Evolutionary conservation across 2,888 invertebrate genomes (phyloP).

Genomic region (Chrysolina haemoptera): DNA sequence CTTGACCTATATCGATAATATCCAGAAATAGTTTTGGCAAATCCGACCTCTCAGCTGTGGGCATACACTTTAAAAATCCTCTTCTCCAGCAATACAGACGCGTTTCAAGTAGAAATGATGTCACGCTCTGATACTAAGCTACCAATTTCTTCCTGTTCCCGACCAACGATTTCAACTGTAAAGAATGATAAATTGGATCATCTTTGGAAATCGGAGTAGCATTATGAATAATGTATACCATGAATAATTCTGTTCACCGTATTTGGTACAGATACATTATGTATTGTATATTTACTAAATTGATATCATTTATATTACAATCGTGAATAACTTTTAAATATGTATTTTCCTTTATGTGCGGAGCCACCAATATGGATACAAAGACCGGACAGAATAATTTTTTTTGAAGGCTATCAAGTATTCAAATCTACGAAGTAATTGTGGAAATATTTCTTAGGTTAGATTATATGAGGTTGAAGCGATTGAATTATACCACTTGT

Average conservation of each 20-base stretch:
- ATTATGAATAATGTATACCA: slow-evolving; percentile 22
- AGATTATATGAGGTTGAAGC: too few species aligned
- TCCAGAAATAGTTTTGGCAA: too few species aligned
- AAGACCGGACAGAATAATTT: background rate
- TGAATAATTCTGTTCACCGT: slow-evolving; percentile 25
- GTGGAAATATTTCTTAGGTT: too few species aligned
- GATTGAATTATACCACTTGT: too few species aligned
- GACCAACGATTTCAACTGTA: background rate
- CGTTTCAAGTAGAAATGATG: background rate
- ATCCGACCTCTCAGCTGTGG: too few species aligned
- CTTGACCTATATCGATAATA: too few species aligned
- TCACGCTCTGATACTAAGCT: background rate
- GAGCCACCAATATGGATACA: background rate
- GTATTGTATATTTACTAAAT: slow-evolving; percentile 37
- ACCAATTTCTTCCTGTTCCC: slow-evolving; percentile 9
- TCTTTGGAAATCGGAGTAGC: slow-evolving; percentile 15
- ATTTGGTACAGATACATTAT: slow-evolving; percentile 38
- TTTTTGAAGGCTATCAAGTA: background rate
- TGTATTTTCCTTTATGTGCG: slow-evolving; percentile 5
- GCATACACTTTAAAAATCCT: too few species aligned
- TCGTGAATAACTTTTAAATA: slow-evolving; percentile 22
- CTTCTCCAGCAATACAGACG: background rate
- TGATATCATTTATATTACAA: slow-evolving; percentile 35
- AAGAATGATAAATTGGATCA: slow-evolving; percentile 25
- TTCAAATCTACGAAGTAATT: too few species aligned